Evolutionary conservation across 2,888 invertebrate species (phyloP).

Genomic region (Sinhomidia bicolor): DNA sequence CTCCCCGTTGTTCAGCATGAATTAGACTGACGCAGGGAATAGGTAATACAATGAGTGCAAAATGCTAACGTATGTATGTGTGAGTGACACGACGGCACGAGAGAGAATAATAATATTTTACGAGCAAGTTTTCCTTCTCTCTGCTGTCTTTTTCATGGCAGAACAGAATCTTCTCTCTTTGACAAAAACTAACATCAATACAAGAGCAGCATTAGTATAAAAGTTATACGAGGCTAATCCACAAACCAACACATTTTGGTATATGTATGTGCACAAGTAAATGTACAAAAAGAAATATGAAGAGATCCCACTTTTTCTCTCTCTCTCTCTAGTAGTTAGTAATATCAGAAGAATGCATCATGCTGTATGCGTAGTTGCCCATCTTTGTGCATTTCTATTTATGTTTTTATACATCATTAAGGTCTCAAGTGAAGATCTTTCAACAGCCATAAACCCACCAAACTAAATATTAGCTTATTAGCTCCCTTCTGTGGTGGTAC

Average conservation of each 20-base stretch:
- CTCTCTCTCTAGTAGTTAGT: not conserved
- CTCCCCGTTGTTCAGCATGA: conserved; percentile 31
- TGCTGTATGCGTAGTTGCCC: not conserved
- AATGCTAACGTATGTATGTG: not conserved
- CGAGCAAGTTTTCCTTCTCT: not conserved
- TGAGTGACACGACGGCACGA: not conserved
- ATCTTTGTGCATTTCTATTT: not conserved
- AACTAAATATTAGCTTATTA: not conserved
- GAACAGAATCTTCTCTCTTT: not conserved
- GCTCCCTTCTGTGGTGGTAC: not conserved
- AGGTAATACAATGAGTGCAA: not conserved
- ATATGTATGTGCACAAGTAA: not conserved
- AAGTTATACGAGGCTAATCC: not conserved
- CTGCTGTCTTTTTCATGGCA: conserved; percentile 9
- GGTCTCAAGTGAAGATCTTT: not conserved
- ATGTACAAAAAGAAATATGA: not conserved
- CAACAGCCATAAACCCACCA: conserved; percentile 7
- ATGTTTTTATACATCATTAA: not conserved
- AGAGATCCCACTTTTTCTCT: not conserved
- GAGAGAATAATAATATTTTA: not conserved
- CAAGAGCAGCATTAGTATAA: not conserved
- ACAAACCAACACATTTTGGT: not conserved
- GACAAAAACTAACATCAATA: not conserved
- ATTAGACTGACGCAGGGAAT: not conserved
- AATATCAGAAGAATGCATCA: not conserved